Evolutionary conservation across 37 sponge, comb jelly and placozoan genomes (phyloP), one percentile per base, ranked within the genome.

Genomic region (Chondrilla cf. caribensis): DNA sequence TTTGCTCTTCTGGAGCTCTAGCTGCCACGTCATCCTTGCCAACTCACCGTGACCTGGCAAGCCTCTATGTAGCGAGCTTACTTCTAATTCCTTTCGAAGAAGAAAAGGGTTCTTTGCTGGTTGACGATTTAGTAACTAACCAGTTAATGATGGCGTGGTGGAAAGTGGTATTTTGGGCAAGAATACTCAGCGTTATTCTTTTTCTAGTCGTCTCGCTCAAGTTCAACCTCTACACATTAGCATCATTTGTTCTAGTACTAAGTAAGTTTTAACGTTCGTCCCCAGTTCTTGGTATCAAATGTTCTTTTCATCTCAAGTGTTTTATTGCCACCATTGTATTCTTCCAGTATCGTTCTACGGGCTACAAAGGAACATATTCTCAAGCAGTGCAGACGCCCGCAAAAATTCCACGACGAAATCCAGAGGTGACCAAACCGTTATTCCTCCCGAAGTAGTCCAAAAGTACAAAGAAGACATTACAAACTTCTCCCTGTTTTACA

Each of bases 401-500:
- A 9, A 33, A 29, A 29, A 18, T 4, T 18, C 38, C 8, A 5
- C 5, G 6, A 17, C 43, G 21, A 38, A 40, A n/a, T 2, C 17
- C 6, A 37, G 25, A 73, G 1, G 37, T 25, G 86, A 83, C 36
- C 85, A 87, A 38, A 80, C 84, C 0, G 57, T 72, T 21, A 51
- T 93, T 8, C 83, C 90, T 26, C 77, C 17, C 0, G 65, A 58
- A 2, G 54, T 84, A 19, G 64, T 33, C 24, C 29, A 86, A 29
- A 65, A 64, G 54, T 93, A 84, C 65, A 42, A 31, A 6, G 64
- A 88, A 33, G 22, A 59, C 24, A 94, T 94, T 32, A 42, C 77
- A 35, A 83, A 88, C n/a, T 83, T 75, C 29, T 75, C 76, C 19
- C 85, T 88, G 71, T 65, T 81, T 36, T 89, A 94, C 81, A 91